Percentiles rank a stretch among this genome's conserved stretches.
Evolutionary conservation across 2,113 vertebrate genomes (phyloP).

Genomic region (Phaetusa simplex): DNA sequence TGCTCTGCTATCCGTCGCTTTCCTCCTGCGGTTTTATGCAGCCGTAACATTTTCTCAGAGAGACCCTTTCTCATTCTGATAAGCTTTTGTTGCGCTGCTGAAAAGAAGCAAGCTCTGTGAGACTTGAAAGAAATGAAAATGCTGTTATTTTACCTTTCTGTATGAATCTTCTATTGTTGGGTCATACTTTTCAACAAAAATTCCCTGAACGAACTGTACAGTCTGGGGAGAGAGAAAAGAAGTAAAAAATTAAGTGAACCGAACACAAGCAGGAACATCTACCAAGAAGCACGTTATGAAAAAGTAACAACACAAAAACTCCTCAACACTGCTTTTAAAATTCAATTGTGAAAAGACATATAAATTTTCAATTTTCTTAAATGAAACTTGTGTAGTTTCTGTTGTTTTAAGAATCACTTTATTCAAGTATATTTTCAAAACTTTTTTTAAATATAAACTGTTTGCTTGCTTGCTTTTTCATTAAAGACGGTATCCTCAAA

Average conservation of each 20-base stretch:
- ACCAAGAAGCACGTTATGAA: not conserved
- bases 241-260: not conserved
- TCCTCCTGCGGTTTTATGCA: not conserved
- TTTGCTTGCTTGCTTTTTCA: not conserved
- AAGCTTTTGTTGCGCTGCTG: not conserved
- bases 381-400: not conserved
- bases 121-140: not conserved
- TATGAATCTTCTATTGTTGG: slow-evolving; percentile 99
- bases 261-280: not conserved
- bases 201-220: slow-evolving; percentile 99
- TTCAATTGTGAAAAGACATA: not conserved
- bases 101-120: not conserved
- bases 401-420: not conserved
- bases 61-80: not conserved
- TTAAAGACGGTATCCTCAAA: not conserved
- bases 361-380: not conserved
- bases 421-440: not conserved
- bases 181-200: slow-evolving; percentile 99
- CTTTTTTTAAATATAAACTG: not conserved
- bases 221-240: slow-evolving; percentile 77
- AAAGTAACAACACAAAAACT: not conserved
- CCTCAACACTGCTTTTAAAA: not conserved
- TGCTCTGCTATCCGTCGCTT: not conserved
- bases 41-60: rapidly evolving
- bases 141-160: slow-evolving; percentile 89